Evolutionary conservation across 2,888 invertebrate species (phyloP).

Genomic region (Lymantria monacha): DNA sequence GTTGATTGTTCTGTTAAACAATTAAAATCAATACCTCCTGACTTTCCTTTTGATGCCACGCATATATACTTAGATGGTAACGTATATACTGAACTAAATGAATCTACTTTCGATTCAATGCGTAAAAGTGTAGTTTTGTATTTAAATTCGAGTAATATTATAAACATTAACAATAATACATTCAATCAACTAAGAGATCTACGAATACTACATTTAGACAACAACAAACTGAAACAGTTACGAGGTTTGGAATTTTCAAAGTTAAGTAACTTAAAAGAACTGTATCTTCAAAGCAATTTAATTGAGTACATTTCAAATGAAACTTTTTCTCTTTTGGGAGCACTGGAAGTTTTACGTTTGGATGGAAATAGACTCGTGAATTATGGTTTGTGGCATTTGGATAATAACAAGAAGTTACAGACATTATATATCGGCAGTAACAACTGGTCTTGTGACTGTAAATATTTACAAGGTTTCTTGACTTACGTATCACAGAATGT

Average conservation of each 20-base stretch:
- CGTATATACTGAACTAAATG: slow-evolving; percentile 88
- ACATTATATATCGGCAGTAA: slow-evolving; percentile 91
- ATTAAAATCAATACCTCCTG: slow-evolving; percentile 87
- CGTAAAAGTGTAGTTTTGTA: slow-evolving; percentile 85
- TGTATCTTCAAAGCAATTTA: slow-evolving; percentile 93
- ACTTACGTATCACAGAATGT: slow-evolving; percentile 91
- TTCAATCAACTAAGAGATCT: slow-evolving; percentile 90
- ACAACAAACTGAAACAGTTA: slow-evolving; percentile 90
- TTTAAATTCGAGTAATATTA: slow-evolving; percentile 91
- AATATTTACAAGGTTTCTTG: slow-evolving; percentile 91
- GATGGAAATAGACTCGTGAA: slow-evolving; percentile 92
- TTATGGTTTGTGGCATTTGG: slow-evolving; percentile 91
- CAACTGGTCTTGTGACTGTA: slow-evolving; percentile 94
- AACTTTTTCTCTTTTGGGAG: slow-evolving; percentile 89
- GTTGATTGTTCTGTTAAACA: slow-evolving; percentile 93
- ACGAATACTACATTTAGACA: slow-evolving; percentile 91
- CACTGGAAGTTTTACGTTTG: slow-evolving; percentile 90
- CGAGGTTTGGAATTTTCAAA: slow-evolving; percentile 93
- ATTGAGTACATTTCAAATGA: slow-evolving; percentile 90
- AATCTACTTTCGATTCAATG: slow-evolving; percentile 68
- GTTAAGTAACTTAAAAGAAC: slow-evolving; percentile 89
- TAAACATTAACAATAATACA: slow-evolving; percentile 91
- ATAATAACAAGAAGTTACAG: slow-evolving; percentile 86
- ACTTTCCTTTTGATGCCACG: slow-evolving; percentile 95
- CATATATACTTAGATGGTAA: slow-evolving; percentile 96